These are phyloP conservation scores for Probaryconus sp. DNA, from an alignment of 1,140 invertebrate species.

Conservation along the genomic window DNA sequence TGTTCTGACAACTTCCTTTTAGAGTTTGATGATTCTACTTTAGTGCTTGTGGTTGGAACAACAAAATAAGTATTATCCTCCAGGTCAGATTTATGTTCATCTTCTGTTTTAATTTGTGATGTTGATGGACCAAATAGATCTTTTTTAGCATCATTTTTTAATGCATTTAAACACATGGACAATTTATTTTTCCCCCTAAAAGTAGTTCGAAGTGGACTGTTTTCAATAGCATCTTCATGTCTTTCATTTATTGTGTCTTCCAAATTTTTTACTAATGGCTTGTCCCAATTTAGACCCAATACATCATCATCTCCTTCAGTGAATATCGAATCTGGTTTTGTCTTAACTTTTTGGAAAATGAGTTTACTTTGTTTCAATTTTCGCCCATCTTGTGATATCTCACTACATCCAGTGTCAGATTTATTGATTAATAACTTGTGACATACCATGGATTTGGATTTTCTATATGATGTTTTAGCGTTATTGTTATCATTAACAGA, in stretches of 20 bases:
- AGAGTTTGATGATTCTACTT: constrained; percentile 6
- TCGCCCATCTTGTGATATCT: constrained; percentile 46
- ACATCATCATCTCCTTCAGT: constrained; percentile 7
- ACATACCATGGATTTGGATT: constrained; percentile 30
- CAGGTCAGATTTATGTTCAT: neutral
- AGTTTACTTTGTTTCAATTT: constrained; percentile 65
- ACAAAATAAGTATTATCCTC: constrained; percentile 32
- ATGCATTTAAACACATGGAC: constrained; percentile 4
- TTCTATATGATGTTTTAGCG: constrained; percentile 1
- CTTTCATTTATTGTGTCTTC: neutral
- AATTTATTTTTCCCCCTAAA: constrained; percentile 30
- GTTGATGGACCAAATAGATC: neutral
- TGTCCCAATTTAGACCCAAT: constrained; percentile 30
- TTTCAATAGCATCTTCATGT: constrained; percentile 10
- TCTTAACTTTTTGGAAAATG: constrained; percentile 34
- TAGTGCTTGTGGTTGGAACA: constrained; percentile 5
- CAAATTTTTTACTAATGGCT: neutral
- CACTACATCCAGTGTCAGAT: constrained; percentile 43
- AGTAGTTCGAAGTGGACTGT: constrained; percentile 9
- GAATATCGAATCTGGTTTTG: constrained; percentile 11
- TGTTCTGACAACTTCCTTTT: constrained; percentile 25
- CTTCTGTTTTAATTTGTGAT: neutral
- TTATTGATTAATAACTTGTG: constrained; percentile 55
- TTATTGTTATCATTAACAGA: neutral
- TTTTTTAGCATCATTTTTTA: constrained; percentile 9